Evolutionary conservation across 2,113 vertebrate genomes (phyloP).

Genomic region (Nothoprocta perdicaria): DNA sequence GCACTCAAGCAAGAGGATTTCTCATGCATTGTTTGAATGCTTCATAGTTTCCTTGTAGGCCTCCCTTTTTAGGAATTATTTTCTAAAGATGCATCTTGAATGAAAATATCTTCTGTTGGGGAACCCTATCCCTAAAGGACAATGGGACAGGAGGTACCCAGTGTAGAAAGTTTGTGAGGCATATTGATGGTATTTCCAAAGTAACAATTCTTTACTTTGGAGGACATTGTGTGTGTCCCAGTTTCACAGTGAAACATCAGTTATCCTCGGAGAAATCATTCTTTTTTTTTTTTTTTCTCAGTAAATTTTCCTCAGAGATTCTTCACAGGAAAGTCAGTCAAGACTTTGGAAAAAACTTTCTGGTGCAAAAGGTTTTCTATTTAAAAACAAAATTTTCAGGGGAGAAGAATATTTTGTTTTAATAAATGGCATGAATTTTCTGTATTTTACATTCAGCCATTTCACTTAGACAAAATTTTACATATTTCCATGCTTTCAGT

Average conservation of each 20-base stretch:
- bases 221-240: not conserved
- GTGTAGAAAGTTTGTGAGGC: not conserved
- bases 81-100: not conserved
- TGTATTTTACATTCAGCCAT: not conserved
- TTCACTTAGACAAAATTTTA: not conserved
- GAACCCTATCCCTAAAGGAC: not conserved
- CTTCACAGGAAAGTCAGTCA: conserved; percentile 17
- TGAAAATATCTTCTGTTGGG: not conserved
- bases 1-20: not conserved
- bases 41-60: not conserved
- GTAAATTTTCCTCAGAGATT: not conserved
- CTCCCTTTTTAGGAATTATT: not conserved
- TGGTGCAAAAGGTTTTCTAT: not conserved
- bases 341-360: not conserved
- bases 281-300: not conserved
- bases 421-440: not conserved
- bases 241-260: not conserved
- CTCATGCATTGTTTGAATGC: not conserved
- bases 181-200: not conserved
- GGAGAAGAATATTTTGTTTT: not conserved
- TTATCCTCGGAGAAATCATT: not conserved
- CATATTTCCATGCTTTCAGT: conserved; percentile 32
- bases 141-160: not conserved
- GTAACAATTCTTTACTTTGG: not conserved
- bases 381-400: not conserved